phyloP scores from a whole-genome alignment of 1,140 invertebrate species.

The Thereuonema tuberculata region DNA sequence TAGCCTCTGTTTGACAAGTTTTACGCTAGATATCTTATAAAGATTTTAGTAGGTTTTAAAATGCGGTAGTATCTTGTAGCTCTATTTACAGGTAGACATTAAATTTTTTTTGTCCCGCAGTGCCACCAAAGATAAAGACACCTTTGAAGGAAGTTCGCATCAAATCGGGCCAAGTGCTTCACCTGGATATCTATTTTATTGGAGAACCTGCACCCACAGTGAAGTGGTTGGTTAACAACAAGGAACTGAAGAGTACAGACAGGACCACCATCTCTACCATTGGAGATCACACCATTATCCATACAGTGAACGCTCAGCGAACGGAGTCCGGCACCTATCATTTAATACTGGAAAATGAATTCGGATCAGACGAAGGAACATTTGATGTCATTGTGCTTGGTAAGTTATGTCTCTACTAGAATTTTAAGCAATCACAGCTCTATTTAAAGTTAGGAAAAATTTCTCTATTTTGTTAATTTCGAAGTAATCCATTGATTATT shows the following conservation, averaged over 20 bases:
- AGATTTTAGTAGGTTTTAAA: no score
- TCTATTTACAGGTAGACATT: no score
- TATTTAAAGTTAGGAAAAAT: no score
- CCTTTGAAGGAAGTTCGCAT: slow-evolving; percentile 73
- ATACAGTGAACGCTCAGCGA: slow-evolving; percentile 74
- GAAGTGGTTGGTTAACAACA: slow-evolving; percentile 63
- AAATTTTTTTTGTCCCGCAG: slow-evolving; percentile 26
- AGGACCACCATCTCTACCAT: slow-evolving; percentile 75
- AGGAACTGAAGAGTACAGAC: slow-evolving; percentile 54
- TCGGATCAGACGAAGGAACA: slow-evolving; percentile 75
- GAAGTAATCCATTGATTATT: no score
- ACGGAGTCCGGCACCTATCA: slow-evolving; percentile 71
- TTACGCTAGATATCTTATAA: no score
- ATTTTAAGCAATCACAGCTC: no score
- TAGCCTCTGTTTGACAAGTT: no score
- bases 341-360: slow-evolving; percentile 66
- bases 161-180: slow-evolving; percentile 82
- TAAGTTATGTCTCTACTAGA: no score
- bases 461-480: no score
- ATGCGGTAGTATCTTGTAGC: no score
- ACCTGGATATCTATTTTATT: slow-evolving; percentile 81
- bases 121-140: slow-evolving; percentile 84
- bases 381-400: slow-evolving; percentile 74
- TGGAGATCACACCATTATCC: slow-evolving; percentile 77
- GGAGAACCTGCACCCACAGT: slow-evolving; percentile 79